These are phyloP conservation scores for Arrhamphus sclerolepis DNA, from an alignment of 2,797 vertebrate species.

Conservation along the genomic window DNA sequence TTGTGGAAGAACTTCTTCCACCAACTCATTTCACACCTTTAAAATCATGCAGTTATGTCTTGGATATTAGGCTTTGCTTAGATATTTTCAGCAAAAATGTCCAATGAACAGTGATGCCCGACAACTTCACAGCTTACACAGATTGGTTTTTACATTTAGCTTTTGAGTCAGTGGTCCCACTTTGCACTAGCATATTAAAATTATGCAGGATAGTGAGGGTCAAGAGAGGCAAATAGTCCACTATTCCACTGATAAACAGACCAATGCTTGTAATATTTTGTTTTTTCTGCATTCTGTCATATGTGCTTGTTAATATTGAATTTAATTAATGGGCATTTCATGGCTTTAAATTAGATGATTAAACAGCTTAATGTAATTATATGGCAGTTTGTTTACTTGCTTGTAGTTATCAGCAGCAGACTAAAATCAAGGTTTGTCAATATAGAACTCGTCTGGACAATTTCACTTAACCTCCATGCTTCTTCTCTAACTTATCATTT, in stretches of 20 bases:
- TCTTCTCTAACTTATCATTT: background rate
- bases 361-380: slow-evolving; percentile 30
- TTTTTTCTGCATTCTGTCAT: background rate
- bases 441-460: background rate
- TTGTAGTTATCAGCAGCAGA: background rate
- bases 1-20: background rate
- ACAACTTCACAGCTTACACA: background rate
- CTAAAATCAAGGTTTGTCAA: slow-evolving; percentile 8
- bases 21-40: background rate
- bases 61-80: background rate
- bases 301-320: slow-evolving; percentile 14
- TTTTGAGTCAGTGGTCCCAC: slow-evolving; percentile 1
- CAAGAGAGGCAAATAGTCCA: background rate
- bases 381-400: background rate
- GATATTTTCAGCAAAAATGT: background rate
- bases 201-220: background rate
- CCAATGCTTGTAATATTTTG: background rate
- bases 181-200: slow-evolving; percentile 16
- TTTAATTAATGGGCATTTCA: slow-evolving; percentile 6
- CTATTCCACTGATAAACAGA: slow-evolving; percentile 9
- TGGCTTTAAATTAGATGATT: slow-evolving; percentile 25
- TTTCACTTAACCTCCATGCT: background rate
- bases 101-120: background rate
- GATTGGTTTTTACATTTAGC: slow-evolving; percentile 1
- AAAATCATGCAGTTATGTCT: slow-evolving; percentile 1